Conservation (phyloP, 2,888 invertebrate species). For the Polydesmus complanatus region DNA sequence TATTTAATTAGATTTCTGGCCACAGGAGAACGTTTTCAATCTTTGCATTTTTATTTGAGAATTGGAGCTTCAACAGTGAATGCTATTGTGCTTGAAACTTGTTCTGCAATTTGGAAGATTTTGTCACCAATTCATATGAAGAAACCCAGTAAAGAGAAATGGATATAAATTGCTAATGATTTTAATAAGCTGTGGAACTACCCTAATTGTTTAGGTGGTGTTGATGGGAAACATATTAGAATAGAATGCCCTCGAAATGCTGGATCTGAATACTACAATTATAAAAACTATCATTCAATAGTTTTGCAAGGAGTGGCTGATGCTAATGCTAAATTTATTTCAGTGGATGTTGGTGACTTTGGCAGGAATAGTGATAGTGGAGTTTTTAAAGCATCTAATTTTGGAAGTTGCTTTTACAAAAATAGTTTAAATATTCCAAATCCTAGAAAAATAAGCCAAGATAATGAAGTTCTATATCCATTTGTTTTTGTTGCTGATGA, state of each 20-base stretch:
- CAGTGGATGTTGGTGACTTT: conserved; percentile 28
- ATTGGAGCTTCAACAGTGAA: conserved; percentile 27
- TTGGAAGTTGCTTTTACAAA: conserved; percentile 6
- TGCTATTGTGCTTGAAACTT: conserved; percentile 26
- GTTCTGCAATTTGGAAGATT: conserved; percentile 24
- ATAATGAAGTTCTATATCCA: not conserved
- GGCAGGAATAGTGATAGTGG: conserved; percentile 28
- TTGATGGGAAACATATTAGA: conserved; percentile 28
- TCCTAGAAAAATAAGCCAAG: no score
- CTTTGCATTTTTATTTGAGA: conserved; percentile 26
- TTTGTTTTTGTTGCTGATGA: conserved; percentile 16
- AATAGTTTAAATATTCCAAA: not conserved
- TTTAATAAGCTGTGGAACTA: conserved; percentile 24
- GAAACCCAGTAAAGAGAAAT: conserved; percentile 12
- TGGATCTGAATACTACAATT: conserved; percentile 26
- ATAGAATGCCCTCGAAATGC: conserved; percentile 23
- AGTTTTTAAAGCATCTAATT: conserved; percentile 20
- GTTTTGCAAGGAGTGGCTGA: conserved; percentile 31
- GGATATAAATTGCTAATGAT: conserved; percentile 12
- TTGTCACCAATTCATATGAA: conserved; percentile 9
- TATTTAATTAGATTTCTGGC: conserved; percentile 26
- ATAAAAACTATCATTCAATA: conserved; percentile 25
- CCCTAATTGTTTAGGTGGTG: conserved; percentile 24
- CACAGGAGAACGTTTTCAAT: conserved; percentile 25
- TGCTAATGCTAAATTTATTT: conserved; percentile 29